phyloP scores from a whole-genome alignment of 1,140 invertebrate species.

The Chlorops oryzae region DNA sequence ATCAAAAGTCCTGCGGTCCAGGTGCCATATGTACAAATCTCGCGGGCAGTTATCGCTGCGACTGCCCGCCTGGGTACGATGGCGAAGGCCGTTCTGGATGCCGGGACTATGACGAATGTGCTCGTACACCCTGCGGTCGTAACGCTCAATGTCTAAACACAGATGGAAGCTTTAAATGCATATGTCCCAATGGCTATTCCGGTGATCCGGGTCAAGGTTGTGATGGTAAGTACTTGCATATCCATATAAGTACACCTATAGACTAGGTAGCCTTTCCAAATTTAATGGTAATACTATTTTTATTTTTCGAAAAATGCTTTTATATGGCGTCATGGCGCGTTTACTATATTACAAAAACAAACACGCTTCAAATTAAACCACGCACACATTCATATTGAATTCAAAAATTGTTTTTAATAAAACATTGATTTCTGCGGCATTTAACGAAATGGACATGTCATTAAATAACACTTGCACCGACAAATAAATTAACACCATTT shows the following conservation, averaged over 20 bases:
- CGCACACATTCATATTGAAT: too few relatives aligned
- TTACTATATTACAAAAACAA: too few relatives aligned
- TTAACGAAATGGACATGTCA: not conserved
- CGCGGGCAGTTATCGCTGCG: conserved; percentile 71
- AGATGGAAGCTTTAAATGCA: conserved; percentile 66
- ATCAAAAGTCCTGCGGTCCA: conserved; percentile 64
- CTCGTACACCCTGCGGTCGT: conserved; percentile 60
- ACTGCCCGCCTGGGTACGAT: conserved; percentile 72
- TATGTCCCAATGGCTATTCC: conserved; percentile 68
- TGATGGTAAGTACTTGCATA: conserved; percentile 65
- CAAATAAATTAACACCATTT: not conserved
- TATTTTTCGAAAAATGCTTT: too few relatives aligned
- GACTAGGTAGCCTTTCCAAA: too few relatives aligned
- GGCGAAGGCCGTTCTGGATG: conserved; percentile 69
- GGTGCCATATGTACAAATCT: conserved; percentile 74
- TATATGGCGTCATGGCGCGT: too few relatives aligned
- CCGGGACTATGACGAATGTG: conserved; percentile 64
- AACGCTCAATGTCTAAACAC: conserved; percentile 67
- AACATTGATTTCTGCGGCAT: not conserved
- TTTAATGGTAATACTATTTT: too few relatives aligned
- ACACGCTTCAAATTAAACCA: too few relatives aligned
- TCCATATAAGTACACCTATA: too few relatives aligned
- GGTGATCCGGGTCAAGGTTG: conserved; percentile 67
- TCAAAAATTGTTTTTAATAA: too few relatives aligned
- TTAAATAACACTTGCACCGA: not conserved